Evolutionary conservation across 2,113 vertebrate genomes (phyloP), one percentile per base, ranked within the genome.

Genomic region (Bungarus multicinctus): DNA sequence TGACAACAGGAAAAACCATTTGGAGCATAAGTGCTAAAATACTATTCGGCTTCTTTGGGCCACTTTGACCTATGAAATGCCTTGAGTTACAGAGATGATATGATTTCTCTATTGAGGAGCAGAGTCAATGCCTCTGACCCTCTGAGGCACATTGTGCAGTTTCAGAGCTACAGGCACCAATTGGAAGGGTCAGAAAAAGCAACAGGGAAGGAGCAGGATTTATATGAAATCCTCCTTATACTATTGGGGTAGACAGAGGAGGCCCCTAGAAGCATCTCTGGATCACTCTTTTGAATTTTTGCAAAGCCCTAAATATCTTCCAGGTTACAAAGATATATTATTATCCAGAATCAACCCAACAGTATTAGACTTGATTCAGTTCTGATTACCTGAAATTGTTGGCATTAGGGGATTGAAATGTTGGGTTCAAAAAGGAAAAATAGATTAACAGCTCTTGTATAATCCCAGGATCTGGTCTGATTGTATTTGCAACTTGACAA

Each of bases 401-500:
- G 34, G 16, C 23, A 5, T 88, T 88, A 88, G 93, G 39, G 93
- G 1, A 0, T 47, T 97, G 94, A 97, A 98, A 97, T 52, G 69
- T 93, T 91, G 55, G 0, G 94, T 97, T 96, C 97, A 95, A 91
- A 85, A 97, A 96, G 90, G 96, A 39, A 97, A 96, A 96, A 50
- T 0, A 95, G 94, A 96, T 93, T 96, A 2, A 39, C 94, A 94
- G 94, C 96, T 97, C 95, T 95, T 96, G 94, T 94, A 91, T 91
- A 94, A 90, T 39, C 95, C 93, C 89, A 95, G 91, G 25, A 92
- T 93, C 94, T 93, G 58, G 23, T 89, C 94, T 93, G 94, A 95
- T 96, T 96, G 96, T 97, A 94, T 96, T 18, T 0, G 85, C 94
- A 92, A 89, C 94, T 95, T 95, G 94, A 93, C 96, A 97, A 97